Evolutionary conservation across 2,888 invertebrate genomes (phyloP).

Genomic region (Ophion slaviceki): DNA sequence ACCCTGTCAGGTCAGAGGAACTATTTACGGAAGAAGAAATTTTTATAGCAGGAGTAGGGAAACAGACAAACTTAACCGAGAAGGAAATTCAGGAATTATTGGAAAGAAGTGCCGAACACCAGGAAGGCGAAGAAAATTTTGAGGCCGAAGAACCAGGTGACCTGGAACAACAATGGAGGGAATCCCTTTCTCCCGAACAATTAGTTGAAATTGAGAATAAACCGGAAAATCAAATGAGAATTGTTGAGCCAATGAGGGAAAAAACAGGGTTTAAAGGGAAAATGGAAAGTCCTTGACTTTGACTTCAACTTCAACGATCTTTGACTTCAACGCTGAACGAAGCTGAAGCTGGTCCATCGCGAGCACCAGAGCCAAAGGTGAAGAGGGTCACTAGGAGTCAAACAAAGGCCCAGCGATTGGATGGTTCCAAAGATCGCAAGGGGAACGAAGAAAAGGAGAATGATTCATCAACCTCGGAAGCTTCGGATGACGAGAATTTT

Average conservation of each 20-base stretch:
- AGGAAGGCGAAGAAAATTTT: no score
- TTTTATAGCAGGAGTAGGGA: neutral
- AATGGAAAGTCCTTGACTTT: no score
- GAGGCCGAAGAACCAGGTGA: neutral
- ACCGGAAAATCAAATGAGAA: neutral
- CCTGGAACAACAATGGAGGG: neutral
- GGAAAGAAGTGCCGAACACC: neutral
- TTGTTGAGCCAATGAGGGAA: no score
- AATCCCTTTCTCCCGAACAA: neutral
- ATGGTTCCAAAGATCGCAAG: no score
- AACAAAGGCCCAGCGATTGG: neutral
- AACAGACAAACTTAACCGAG: neutral
- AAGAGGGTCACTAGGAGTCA: neutral
- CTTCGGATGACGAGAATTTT: no score
- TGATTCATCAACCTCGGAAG: no score
- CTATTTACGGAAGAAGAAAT: slow-evolving; percentile 30
- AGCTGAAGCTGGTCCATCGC: neutral
- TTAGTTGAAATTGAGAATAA: neutral
- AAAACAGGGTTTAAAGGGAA: no score
- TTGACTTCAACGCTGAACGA: neutral
- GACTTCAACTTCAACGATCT: no score
- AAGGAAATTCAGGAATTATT: slow-evolving; percentile 18
- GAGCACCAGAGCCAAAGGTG: neutral
- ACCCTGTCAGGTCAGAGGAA: slow-evolving; percentile 23
- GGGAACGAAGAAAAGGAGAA: no score